Evolutionary conservation across 2,797 vertebrate species (phyloP).

Genomic region (Rhabdomys pumilio): DNA sequence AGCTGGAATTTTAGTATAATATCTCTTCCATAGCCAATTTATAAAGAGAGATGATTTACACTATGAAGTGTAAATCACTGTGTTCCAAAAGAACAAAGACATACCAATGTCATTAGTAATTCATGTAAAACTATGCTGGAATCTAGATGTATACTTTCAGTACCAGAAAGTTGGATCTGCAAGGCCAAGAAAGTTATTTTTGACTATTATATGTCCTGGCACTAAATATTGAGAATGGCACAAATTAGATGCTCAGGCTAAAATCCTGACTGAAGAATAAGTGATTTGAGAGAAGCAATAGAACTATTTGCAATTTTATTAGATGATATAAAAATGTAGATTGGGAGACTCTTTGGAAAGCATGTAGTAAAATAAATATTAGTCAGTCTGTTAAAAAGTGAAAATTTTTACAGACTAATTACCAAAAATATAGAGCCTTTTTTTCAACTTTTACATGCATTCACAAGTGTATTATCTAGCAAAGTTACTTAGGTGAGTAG

Average conservation of each 20-base stretch:
- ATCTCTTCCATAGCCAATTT: background rate
- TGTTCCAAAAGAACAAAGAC: slow-evolving; percentile 25
- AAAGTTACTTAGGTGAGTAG: slow-evolving; percentile 61
- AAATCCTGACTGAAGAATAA: slow-evolving; percentile 32
- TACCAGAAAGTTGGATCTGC: background rate
- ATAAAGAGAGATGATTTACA: background rate
- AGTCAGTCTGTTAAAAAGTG: slow-evolving; percentile 30
- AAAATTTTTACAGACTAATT: slow-evolving; percentile 57
- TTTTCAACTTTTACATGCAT: slow-evolving; percentile 36
- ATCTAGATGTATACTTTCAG: background rate
- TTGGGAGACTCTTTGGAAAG: background rate
- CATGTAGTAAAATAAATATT: slow-evolving; percentile 60
- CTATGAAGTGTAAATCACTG: background rate
- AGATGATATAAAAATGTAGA: slow-evolving; percentile 18
- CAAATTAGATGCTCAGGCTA: background rate
- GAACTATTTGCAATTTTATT: slow-evolving; percentile 45
- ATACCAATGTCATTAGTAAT: background rate
- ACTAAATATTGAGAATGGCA: background rate
- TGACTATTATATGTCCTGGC: background rate
- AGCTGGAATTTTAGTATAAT: background rate
- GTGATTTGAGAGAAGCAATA: background rate
- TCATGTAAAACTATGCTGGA: background rate
- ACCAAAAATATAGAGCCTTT: slow-evolving; percentile 51
- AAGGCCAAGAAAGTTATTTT: slow-evolving; percentile 8
- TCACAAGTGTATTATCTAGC: slow-evolving; percentile 48